Evolutionary conservation across 2,888 invertebrate genomes (phyloP), one percentile per base, ranked within the genome.

Genomic region (Falcaria lacertinaria): DNA sequence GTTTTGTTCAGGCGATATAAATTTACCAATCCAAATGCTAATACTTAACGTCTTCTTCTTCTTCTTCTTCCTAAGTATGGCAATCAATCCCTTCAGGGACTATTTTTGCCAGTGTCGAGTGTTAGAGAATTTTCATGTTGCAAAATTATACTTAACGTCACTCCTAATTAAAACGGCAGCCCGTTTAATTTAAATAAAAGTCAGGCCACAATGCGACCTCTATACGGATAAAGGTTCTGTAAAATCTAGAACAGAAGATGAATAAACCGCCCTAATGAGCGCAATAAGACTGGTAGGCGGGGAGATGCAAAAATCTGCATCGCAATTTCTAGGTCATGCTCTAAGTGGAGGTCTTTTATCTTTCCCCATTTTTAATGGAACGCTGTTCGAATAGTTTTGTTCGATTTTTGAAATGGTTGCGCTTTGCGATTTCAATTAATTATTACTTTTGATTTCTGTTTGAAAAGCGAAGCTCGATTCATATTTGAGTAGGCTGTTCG

Each of bases 291-390:
- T 48, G n/a, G n/a, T n/a, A n/a, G n/a, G 42, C 40, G 47, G 56
- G 61, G 50, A 49, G 69, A 73, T 69, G 69, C 65, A 69, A 69
- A 74, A 74, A 79, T 69, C 57, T 57, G 65, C 69, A 65, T 52
- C 57, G 49, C 55, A 52, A 39, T 69, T 76, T 76, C 69, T 78
- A 70, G 78, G 79, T 74, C 78, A 73, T 54, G 47, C 48, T 49
- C 43, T 50, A 39, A 45, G 48, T 49, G 52, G 48, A 58, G 54
- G 56, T 64, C 64, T 74, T 69, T 68, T 69, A 69, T 70, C 56
- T 57, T 43, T 41, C 45, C 64, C 58, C 52, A 43, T 44, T 57
- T 52, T 63, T 71, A 74, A 69, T 62, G 65, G 71, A 70, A 69
- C 62, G 68, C 61, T 60, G 57, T 48, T 51, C 50, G 43, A 42